Evolutionary conservation across 2,113 vertebrate species (phyloP).

Genomic region (Ceyx cyanopectus): DNA sequence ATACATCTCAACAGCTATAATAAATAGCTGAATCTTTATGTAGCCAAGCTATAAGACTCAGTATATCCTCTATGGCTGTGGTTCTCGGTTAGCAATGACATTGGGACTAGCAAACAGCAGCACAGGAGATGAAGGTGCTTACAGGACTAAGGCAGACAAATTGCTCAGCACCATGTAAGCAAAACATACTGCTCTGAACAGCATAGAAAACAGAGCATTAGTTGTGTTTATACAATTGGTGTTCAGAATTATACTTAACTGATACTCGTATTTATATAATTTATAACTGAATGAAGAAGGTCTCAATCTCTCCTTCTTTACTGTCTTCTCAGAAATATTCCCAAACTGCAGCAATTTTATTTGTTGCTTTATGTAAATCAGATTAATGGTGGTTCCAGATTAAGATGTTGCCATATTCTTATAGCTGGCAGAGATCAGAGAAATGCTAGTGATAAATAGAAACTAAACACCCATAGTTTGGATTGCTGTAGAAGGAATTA

Average conservation of each 20-base stretch:
- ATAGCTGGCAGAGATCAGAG: conserved; percentile 27
- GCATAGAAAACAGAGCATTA: not conserved
- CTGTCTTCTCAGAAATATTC: not conserved
- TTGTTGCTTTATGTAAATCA: not conserved
- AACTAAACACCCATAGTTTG: not conserved
- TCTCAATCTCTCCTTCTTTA: not conserved
- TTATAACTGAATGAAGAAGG: not conserved
- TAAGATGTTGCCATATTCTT: not conserved
- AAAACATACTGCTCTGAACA: not conserved
- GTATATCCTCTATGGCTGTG: not conserved
- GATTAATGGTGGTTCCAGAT: not conserved
- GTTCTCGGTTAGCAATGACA: not conserved
- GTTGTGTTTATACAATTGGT: not conserved
- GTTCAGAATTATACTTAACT: not conserved
- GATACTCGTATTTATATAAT: not conserved
- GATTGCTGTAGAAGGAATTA: not conserved
- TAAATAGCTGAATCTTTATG: not conserved
- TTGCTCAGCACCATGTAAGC: not conserved
- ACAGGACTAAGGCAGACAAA: not conserved
- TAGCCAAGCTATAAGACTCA: not conserved
- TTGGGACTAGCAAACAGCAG: not conserved
- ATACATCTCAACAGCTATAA: not conserved
- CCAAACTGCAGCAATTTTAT: not conserved
- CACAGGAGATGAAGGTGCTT: not conserved
- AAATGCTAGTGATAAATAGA: not conserved